A percentile compares a stretch with the other conserved stretches of the same genome.
Conservation (phyloP, 2,113 vertebrate species). For the Hemichromis elongatus region DNA sequence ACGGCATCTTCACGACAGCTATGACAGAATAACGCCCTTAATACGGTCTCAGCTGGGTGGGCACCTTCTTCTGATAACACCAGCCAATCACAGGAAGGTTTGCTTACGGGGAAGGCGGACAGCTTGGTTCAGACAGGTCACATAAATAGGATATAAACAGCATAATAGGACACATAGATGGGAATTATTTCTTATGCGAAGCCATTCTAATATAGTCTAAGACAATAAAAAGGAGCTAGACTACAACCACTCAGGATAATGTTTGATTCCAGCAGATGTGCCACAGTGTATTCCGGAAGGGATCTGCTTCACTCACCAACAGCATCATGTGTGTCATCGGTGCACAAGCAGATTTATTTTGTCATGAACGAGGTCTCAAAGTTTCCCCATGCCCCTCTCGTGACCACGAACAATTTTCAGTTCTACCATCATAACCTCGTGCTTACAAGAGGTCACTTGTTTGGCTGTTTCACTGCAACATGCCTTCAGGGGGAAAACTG, state of each 20-base stretch:
- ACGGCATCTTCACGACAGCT: neutral
- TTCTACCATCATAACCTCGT: neutral
- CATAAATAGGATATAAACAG: neutral
- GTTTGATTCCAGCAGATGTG: neutral
- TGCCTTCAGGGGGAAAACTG: neutral
- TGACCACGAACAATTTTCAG: neutral
- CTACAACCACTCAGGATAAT: neutral
- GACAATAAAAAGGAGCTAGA: neutral
- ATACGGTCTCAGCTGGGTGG: neutral
- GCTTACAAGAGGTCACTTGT: neutral
- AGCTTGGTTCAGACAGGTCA: neutral
- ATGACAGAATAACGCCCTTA: neutral
- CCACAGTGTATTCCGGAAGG: neutral
- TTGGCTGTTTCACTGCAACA: neutral
- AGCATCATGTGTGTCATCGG: neutral
- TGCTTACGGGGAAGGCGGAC: neutral
- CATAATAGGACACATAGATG: neutral
- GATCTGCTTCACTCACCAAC: neutral
- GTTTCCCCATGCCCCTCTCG: neutral
- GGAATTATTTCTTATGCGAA: neutral
- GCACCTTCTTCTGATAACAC: rapidly evolving
- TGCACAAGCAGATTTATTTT: neutral
- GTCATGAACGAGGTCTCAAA: neutral
- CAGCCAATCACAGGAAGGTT: neutral
- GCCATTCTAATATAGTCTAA: neutral